Percentiles rank a stretch among this genome's conserved stretches.
Conservation (phyloP, 2,113 vertebrate genomes). For the Theristicus caerulescens region DNA sequence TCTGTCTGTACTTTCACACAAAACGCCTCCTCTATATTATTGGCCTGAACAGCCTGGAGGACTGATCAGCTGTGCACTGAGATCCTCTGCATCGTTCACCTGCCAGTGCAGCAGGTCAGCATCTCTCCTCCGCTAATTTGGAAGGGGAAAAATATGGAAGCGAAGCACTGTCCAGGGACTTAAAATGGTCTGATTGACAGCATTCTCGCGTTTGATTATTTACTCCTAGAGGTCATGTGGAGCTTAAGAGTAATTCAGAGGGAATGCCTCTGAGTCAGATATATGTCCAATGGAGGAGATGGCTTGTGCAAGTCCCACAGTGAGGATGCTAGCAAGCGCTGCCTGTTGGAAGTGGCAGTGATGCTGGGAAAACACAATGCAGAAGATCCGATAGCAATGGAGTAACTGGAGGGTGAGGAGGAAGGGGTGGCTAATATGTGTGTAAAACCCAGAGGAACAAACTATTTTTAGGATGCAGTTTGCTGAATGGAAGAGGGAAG, state of each 20-base stretch:
- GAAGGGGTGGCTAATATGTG: neutral
- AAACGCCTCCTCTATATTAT: neutral
- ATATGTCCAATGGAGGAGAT: neutral
- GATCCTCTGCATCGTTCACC: neutral
- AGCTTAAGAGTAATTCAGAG: neutral
- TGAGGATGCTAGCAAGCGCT: neutral
- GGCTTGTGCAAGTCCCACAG: neutral
- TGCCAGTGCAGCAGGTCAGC: slow-evolving; percentile 9
- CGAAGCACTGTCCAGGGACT: neutral
- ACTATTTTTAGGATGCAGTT: neutral
- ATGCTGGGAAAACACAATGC: neutral
- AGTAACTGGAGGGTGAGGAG: neutral
- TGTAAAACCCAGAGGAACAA: neutral
- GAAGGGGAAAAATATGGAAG: neutral
- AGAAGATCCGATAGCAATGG: neutral
- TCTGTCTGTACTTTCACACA: neutral
- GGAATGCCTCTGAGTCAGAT: neutral
- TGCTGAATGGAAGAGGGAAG: neutral
- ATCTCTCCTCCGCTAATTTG: neutral
- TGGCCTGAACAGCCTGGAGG: neutral
- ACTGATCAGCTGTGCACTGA: neutral
- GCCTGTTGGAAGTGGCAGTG: neutral
- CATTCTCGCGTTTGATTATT: neutral
- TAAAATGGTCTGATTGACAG: neutral
- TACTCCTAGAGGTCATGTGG: neutral